Evolutionary conservation across 2,888 invertebrate species (phyloP).

Genomic region (Pantelozetes paolii): DNA sequence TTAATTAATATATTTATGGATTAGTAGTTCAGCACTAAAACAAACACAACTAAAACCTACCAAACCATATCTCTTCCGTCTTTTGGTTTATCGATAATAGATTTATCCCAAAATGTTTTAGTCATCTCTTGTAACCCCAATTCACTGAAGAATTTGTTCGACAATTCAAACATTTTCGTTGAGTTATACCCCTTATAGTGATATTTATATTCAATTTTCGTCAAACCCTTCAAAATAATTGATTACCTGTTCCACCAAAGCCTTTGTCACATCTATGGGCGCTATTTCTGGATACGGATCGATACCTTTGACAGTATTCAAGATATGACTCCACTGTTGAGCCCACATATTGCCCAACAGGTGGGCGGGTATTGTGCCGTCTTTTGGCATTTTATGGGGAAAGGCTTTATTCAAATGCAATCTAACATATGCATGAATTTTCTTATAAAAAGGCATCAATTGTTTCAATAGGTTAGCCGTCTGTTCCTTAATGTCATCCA

Average conservation of each 20-base stretch:
- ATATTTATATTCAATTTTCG: too few species aligned
- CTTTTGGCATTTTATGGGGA: constrained; percentile 60
- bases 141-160: constrained; percentile 76
- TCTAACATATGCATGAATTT: constrained; percentile 76
- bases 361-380: constrained; percentile 79
- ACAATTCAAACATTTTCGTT: constrained; percentile 67
- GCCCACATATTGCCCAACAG: constrained; percentile 72
- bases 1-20: too few species aligned
- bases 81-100: constrained; percentile 71
- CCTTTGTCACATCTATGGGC: constrained; percentile 69
- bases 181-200: constrained; percentile 51
- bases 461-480: constrained; percentile 50
- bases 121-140: constrained; percentile 74
- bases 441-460: constrained; percentile 70
- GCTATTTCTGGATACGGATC: constrained; percentile 67
- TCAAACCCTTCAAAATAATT: too few species aligned
- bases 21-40: too few species aligned
- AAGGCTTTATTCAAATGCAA: constrained; percentile 63
- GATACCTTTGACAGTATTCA: constrained; percentile 58
- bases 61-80: constrained; percentile 55
- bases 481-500: constrained; percentile 23
- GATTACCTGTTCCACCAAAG: constrained; percentile 59
- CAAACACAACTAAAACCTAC: background rate
- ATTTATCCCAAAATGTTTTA: constrained; percentile 76
- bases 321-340: constrained; percentile 71